Base-by-base conservation (phyloP, 2,888 invertebrate genomes). In the Resseliella maxima region DNA sequence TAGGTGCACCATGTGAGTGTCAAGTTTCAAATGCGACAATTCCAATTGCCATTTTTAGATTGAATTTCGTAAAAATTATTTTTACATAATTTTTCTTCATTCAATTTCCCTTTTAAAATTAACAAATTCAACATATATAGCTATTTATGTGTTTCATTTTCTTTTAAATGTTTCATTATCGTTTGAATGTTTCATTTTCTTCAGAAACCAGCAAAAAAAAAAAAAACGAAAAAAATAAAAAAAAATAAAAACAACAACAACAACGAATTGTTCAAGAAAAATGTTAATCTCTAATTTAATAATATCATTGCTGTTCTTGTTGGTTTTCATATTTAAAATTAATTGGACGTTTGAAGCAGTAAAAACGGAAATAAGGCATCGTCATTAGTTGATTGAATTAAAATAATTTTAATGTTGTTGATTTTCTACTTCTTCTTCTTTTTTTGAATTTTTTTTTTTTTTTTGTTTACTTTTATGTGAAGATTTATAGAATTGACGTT, bases 321-420 rank as follows among this genome's bases (percentile, higher is more conserved):
- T n/a, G 31, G 72, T 31, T 72, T 31, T 72, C 31, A 72, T 35
- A 72, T 72, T 72, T n/a, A 31, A 31, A 72, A 72, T 72, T 72
- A 83, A 38, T 83, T 83, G 83, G 83, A 83, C 83, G 83, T 83
- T 83, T 83, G 38, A 83, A 83, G 38, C 83, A 38, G 83, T 83
- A 24, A 83, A 38, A 83, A 83, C 83, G 38, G 83, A 83, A 83
- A 83, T 83, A 83, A 83, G 83, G 83, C 83, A 83, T 83, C 83
- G 21, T 38, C 38, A 83, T 38, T 83, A 83, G 36, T 83, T 83
- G 36, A 83, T 83, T 38, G 83, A 83, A 83, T 83, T 12, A 83
- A 83, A 83, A 38, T 38, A 15, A 38, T 24, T 72, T 38, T 38
- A 38, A 5, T 35, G 8, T 15, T 72, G 5, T n/a, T n/a, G n/a